phyloP scores from a whole-genome alignment of 1,140 invertebrate genomes.

The Triops cancriformis region DNA sequence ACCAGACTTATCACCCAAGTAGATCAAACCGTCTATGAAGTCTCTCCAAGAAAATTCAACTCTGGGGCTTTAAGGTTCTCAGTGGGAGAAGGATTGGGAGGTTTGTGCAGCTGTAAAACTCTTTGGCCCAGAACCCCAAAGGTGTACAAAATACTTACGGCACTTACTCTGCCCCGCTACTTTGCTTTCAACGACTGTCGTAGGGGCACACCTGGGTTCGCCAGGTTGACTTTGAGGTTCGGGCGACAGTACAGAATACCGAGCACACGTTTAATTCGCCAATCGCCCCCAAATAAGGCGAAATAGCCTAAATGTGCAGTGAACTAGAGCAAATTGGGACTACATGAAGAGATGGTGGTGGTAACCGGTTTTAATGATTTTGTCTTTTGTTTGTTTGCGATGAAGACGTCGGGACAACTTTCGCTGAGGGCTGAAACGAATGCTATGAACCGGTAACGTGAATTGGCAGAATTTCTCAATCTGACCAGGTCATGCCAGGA shows the following conservation, averaged over 20 bases:
- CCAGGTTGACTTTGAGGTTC: background rate
- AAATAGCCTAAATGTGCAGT: background rate
- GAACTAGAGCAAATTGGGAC: background rate
- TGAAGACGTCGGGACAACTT: constrained; percentile 8
- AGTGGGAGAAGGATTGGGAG: background rate
- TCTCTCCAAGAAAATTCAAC: background rate
- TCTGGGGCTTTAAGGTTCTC: too few relatives aligned
- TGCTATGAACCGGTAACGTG: background rate
- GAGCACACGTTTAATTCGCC: too few relatives aligned
- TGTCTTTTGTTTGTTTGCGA: background rate
- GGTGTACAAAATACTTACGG: background rate
- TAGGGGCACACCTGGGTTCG: background rate
- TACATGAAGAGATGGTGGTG: background rate
- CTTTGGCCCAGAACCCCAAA: background rate
- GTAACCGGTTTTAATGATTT: background rate
- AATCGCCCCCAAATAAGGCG: too few relatives aligned
- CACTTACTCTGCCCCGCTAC: background rate
- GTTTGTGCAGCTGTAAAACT: background rate
- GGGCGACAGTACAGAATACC: background rate
- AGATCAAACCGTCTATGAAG: background rate
- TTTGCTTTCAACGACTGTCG: background rate
- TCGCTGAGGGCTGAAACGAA: background rate
- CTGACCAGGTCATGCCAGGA: background rate
- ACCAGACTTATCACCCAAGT: background rate
- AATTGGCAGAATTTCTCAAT: background rate